Percentiles rank a stretch among this genome's conserved stretches.
Conservation (phyloP, 2,797 vertebrate species). For the Psittacula derbiana region DNA sequence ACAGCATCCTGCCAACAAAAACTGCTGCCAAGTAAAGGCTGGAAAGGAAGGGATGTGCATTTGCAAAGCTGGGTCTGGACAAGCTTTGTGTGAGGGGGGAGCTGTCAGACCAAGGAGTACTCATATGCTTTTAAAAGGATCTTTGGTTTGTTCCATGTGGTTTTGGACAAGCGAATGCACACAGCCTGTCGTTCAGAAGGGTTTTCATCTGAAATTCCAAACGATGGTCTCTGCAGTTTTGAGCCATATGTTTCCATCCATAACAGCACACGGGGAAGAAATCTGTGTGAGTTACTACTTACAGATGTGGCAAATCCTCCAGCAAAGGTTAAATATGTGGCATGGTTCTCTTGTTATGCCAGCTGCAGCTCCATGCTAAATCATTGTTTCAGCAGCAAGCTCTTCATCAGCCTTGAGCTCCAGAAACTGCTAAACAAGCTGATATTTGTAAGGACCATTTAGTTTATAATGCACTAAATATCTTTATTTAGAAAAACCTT, state of each 20-base stretch:
- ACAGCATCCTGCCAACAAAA: slow-evolving; percentile 67
- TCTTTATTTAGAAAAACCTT: slow-evolving; percentile 23
- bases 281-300: slow-evolving; percentile 49
- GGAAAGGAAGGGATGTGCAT: slow-evolving; percentile 23
- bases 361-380: slow-evolving; percentile 45
- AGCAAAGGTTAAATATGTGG: slow-evolving; percentile 50
- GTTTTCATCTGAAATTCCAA: slow-evolving; percentile 24
- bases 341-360: slow-evolving; percentile 41
- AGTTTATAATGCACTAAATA: background rate
- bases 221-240: background rate
- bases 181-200: background rate
- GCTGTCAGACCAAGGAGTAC: background rate
- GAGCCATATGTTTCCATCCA: background rate
- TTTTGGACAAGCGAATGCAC: background rate
- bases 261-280: slow-evolving; percentile 16
- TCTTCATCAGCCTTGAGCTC: slow-evolving; percentile 23
- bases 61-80: slow-evolving; percentile 40
- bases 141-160: background rate
- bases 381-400: slow-evolving; percentile 41
- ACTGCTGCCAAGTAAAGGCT: slow-evolving; percentile 59
- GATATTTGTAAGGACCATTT: background rate
- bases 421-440: slow-evolving; percentile 41
- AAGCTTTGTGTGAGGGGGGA: background rate
- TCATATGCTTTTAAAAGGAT: background rate
- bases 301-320: slow-evolving; percentile 55